A percentile compares a stretch with the other conserved stretches of the same genome.
phyloP scores from a whole-genome alignment of 2,888 invertebrate species.

The Parthenolecanium corni region DNA sequence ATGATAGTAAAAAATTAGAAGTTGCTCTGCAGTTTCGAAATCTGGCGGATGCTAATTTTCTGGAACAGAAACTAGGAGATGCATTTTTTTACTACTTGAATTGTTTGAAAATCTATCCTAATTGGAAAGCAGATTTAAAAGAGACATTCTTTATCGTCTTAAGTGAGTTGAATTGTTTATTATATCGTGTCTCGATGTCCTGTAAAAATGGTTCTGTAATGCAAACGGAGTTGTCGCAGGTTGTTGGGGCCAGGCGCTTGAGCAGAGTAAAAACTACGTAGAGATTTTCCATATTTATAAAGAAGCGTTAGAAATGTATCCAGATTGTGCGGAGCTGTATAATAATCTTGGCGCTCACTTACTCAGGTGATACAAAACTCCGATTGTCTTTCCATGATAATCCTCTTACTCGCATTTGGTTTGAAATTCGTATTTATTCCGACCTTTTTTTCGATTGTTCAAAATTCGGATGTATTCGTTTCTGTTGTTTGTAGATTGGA shows the following conservation, averaged over 20 bases:
- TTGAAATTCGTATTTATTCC: too few species aligned
- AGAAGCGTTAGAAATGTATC: slow-evolving; percentile 41
- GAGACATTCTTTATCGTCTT: slow-evolving; percentile 11
- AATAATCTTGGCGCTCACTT: slow-evolving; percentile 44
- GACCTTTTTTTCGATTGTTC: slow-evolving; percentile 8
- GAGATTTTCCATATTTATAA: slow-evolving; percentile 40
- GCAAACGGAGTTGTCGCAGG: neutral
- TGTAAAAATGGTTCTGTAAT: neutral
- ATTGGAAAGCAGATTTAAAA: slow-evolving; percentile 12
- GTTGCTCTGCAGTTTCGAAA: slow-evolving; percentile 20
- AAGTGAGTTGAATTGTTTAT: slow-evolving; percentile 1
- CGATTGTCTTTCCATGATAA: too few species aligned
- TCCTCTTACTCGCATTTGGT: too few species aligned
- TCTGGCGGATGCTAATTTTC: slow-evolving; percentile 12
- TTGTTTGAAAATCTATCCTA: slow-evolving; percentile 9
- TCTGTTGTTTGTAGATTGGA: slow-evolving; percentile 42
- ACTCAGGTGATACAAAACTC: slow-evolving; percentile 40
- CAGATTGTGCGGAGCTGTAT: slow-evolving; percentile 41
- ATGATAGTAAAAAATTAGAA: slow-evolving; percentile 8
- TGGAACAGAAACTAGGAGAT: slow-evolving; percentile 6
- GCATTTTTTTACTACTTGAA: slow-evolving; percentile 20
- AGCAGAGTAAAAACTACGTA: slow-evolving; percentile 8
- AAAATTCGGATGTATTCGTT: neutral
- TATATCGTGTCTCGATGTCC: neutral
- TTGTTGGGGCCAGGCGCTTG: slow-evolving; percentile 9